These are phyloP conservation scores for Chaetops frenatus DNA, from an alignment of 2,113 vertebrate species.

Conservation along the genomic window DNA sequence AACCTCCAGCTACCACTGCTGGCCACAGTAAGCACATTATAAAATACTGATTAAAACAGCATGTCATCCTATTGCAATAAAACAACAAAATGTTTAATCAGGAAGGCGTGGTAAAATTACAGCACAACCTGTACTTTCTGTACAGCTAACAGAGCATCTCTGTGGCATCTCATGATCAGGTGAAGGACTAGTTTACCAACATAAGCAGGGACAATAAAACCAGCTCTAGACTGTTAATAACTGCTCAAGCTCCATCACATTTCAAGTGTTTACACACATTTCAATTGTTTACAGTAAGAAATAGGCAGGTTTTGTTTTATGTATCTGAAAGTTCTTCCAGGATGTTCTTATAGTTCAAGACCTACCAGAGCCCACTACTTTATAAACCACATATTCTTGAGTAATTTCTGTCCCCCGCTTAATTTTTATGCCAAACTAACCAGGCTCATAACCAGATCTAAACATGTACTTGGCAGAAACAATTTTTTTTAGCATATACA, in stretches of 20 bases:
- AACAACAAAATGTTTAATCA: neutral
- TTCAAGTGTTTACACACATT: neutral
- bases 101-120: neutral
- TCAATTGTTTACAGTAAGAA: neutral
- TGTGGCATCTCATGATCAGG: neutral
- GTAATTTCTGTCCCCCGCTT: fast-evolving
- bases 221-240: neutral
- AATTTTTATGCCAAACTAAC: neutral
- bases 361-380: neutral
- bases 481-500: neutral
- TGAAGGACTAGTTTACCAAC: neutral
- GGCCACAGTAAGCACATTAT: neutral
- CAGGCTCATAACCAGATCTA: neutral
- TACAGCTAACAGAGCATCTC: neutral
- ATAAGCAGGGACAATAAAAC: neutral
- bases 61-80: neutral
- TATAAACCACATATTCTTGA: neutral
- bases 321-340: neutral
- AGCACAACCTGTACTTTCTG: neutral
- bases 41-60: neutral
- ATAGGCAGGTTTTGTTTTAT: neutral
- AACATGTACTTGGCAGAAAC: neutral
- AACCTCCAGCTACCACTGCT: neutral
- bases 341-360: neutral
- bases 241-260: neutral